phyloP scores from a whole-genome alignment of 2,113 vertebrate genomes.

The Brienomyrus brachyistius region DNA sequence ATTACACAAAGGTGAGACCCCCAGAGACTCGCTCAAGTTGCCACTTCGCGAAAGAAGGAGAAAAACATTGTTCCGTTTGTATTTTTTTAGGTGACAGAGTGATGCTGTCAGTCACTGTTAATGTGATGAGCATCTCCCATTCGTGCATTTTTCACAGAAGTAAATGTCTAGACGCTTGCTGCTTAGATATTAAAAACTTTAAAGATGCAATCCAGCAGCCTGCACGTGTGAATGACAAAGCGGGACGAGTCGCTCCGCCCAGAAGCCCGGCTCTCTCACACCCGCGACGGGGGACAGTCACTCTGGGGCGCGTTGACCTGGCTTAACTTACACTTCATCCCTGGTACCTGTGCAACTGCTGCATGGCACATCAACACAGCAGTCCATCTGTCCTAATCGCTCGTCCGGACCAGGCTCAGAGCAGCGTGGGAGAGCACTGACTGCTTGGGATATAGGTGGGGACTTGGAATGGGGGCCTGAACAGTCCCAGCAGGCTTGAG shows the following conservation, averaged over 20 bases:
- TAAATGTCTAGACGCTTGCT: not conserved
- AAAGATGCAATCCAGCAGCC: not conserved
- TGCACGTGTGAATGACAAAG: not conserved
- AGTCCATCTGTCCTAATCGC: not conserved
- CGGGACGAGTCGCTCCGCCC: not conserved
- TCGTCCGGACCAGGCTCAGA: not conserved
- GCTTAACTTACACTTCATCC: not conserved
- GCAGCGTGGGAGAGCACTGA: not conserved
- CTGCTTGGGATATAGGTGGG: not conserved
- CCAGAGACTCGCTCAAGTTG: not conserved
- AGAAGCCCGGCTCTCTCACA: not conserved
- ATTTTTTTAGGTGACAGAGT: not conserved
- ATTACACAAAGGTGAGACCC: not conserved
- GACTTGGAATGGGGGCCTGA: not conserved
- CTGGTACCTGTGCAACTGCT: not conserved
- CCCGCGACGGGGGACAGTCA: not conserved
- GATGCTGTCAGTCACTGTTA: not conserved
- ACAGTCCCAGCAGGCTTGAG: not conserved
- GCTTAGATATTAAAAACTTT: not conserved
- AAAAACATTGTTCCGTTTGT: not conserved
- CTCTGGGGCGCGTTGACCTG: fast-evolving
- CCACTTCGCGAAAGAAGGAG: not conserved
- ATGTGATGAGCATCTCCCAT: not conserved
- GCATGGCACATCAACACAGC: not conserved
- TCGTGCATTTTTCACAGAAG: not conserved